Percentiles rank a stretch among this genome's conserved stretches.
Evolutionary conservation across 1,140 invertebrate genomes (phyloP).

Genomic region (Bombus sibiricus): DNA sequence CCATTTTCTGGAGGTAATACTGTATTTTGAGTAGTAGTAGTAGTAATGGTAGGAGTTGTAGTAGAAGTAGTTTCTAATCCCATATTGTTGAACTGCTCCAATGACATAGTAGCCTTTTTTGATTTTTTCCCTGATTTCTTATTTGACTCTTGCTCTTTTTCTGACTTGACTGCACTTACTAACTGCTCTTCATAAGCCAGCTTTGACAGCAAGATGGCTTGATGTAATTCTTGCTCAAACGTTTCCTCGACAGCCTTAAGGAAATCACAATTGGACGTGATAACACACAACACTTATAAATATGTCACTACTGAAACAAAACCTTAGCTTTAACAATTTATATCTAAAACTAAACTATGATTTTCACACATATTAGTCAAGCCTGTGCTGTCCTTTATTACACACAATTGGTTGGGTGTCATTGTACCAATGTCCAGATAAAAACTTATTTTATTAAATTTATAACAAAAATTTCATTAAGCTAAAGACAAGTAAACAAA

Average conservation of each 20-base stretch:
- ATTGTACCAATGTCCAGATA: constrained; percentile 11
- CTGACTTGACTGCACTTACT: constrained; percentile 73
- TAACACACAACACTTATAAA: constrained; percentile 59
- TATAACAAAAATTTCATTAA: neutral
- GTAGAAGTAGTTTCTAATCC: constrained; percentile 48
- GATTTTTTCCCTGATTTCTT: constrained; percentile 83
- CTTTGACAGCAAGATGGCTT: constrained; percentile 85
- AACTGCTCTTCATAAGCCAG: constrained; percentile 84
- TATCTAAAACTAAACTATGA: constrained; percentile 12
- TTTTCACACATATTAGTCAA: constrained; percentile 41
- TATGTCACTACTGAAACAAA: constrained; percentile 68
- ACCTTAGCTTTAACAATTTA: constrained; percentile 51
- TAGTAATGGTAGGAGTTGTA: neutral
- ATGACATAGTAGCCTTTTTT: constrained; percentile 84
- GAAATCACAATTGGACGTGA: constrained; percentile 59
- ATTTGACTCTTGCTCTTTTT: constrained; percentile 76
- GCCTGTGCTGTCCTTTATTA: constrained; percentile 12
- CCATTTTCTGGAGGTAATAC: constrained; percentile 32
- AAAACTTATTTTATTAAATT: constrained; percentile 5
- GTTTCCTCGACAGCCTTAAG: constrained; percentile 82
- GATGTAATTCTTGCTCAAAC: constrained; percentile 84
- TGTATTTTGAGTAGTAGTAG: constrained; percentile 24
- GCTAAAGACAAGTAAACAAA: constrained; percentile 21
- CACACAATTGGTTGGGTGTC: neutral
- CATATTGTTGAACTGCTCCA: constrained; percentile 85